phyloP scores from a whole-genome alignment of 1,140 invertebrate genomes.

The Drosophila quadrilineata region DNA sequence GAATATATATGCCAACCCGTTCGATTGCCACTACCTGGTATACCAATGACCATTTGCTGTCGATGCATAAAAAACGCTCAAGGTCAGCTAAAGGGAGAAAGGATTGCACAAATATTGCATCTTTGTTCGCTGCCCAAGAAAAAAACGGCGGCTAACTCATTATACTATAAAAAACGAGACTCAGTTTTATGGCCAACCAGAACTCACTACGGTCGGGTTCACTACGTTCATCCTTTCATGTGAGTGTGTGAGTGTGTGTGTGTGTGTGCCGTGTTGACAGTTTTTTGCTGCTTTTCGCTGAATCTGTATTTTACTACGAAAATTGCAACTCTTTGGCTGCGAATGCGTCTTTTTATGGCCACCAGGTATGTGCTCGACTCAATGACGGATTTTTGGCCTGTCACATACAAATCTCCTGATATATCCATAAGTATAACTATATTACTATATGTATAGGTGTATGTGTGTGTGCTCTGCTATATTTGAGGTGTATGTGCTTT shows the following conservation, averaged over 20 bases:
- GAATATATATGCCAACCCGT: conserved; percentile 51
- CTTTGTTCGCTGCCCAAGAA: conserved; percentile 49
- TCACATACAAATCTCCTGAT: no score
- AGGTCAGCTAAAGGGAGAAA: conserved; percentile 42
- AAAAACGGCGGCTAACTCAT: conserved; percentile 42
- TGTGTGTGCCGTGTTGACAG: no score
- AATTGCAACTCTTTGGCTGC: conserved; percentile 64
- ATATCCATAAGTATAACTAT: not conserved
- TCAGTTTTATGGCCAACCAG: conserved; percentile 21
- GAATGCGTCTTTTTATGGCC: conserved; percentile 54
- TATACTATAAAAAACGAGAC: conserved; percentile 31
- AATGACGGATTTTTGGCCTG: conserved; percentile 29
- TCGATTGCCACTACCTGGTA: conserved; percentile 42
- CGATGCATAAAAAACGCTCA: conserved; percentile 53
- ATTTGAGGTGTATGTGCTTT: no score
- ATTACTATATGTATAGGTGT: not conserved
- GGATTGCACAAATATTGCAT: conserved; percentile 79
- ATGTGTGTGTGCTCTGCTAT: not conserved
- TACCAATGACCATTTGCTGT: not conserved
- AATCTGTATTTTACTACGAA: conserved; percentile 65
- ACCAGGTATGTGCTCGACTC: conserved; percentile 42
- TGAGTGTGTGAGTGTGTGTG: no score
- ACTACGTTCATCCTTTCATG: no score
- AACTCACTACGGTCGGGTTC: no score
- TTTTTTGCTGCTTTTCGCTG: conserved; percentile 52